Base-by-base conservation (phyloP, 2,888 invertebrate genomes). In the Heliconius aoede region DNA sequence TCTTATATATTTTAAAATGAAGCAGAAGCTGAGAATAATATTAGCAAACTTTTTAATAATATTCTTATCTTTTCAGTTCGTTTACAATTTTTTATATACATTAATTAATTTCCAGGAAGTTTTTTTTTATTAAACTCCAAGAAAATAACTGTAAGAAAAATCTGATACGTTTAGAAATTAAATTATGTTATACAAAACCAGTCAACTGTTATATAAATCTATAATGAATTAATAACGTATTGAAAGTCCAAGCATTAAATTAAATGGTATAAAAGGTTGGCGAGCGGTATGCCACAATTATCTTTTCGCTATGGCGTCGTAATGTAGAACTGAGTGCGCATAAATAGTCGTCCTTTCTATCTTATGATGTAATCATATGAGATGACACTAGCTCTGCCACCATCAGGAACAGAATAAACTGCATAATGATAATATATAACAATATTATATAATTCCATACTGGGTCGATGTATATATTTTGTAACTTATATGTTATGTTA, bases 301-400 rank as follows among this genome's bases (percentile, higher is more conserved):
- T 62, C 72, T 68, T 73, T 83, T 79, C 72, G 82, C 69, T 82
- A 76, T 77, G 80, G 80, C 62, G 65, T 77, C 74, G 68, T 78
- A 78, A 80, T 78, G 76, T 61, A 46, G 58, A n/a, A 60, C 64
- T 51, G 72, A 65, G 26, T 73, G 64, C 46, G 24, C 32, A 74
- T 76, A 46, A 61, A 72, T 40, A 21, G 26, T 72, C 32, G 26
- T 72, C 32, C 40, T 72, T 72, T 61, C 36, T 40, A 7, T 36
- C 28, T 40, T 28, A 21, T 61, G 26, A 72, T 40, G 40, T 72
- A 72, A 72, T 72, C 71, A 60, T 26, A 30, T 67, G 11, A 74
- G 58, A 36, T 61, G 72, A 40, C 61, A 60, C 40, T 13, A 60
- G 58, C 60, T 60, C 40, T 72, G 61, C 55, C 55, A 69, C n/a